Evolutionary conservation across 2,888 invertebrate species (phyloP).

Genomic region (Malacosoma neustria): DNA sequence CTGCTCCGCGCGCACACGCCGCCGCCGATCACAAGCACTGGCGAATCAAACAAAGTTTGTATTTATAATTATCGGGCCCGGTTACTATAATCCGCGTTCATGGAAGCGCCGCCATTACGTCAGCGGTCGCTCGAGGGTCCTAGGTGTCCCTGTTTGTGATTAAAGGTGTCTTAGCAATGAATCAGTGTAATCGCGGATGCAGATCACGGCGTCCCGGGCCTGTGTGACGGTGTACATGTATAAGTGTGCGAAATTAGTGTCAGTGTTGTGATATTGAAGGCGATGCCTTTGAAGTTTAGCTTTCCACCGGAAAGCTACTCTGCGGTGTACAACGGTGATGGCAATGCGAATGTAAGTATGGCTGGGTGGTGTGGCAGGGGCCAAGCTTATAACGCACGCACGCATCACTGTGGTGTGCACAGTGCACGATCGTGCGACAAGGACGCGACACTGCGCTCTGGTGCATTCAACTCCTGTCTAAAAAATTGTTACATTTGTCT

Average conservation of each 20-base stretch:
- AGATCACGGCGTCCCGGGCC: not conserved
- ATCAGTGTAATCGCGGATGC: not conserved
- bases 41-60: conserved; percentile 41
- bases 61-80: conserved; percentile 50
- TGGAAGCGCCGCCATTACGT: conserved; percentile 24
- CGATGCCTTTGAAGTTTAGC: conserved; percentile 46
- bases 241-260: conserved; percentile 27
- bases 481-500: conserved; percentile 13
- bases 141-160: too few relatives aligned
- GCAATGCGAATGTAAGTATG: conserved; percentile 54
- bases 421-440: too few relatives aligned
- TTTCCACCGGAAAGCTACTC: conserved; percentile 66
- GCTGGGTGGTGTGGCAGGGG: conserved; percentile 27
- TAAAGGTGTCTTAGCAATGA: not conserved
- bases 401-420: conserved; percentile 30
- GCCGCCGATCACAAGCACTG: conserved; percentile 17
- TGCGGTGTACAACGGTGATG: conserved; percentile 47
- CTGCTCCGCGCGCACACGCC: conserved; percentile 19
- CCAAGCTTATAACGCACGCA: conserved; percentile 30
- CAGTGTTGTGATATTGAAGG: conserved; percentile 35
- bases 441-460: conserved; percentile 40
- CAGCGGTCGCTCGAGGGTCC: not conserved
- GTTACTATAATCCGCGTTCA: conserved; percentile 49
- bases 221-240: not conserved
- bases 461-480: conserved; percentile 59